Conservation (phyloP, 2,797 vertebrate genomes). For the Rhabdophis nuchalis region DNA sequence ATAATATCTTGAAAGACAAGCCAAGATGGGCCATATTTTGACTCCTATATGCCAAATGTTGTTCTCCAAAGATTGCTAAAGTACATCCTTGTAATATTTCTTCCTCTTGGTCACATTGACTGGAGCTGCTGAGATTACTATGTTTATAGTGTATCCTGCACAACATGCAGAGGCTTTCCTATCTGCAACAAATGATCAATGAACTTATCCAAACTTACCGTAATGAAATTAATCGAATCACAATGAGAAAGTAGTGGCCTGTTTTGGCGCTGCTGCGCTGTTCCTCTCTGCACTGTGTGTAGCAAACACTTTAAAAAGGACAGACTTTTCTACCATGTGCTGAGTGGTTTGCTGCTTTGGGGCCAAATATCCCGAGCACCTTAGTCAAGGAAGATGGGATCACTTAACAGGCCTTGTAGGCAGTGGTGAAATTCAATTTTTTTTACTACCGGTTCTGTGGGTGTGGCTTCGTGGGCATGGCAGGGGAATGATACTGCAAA, state of each 20-base stretch:
- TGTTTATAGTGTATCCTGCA: background rate
- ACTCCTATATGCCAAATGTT: background rate
- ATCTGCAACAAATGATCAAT: background rate
- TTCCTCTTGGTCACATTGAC: background rate
- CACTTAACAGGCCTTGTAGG: background rate
- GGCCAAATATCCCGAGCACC: background rate
- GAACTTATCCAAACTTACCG: background rate
- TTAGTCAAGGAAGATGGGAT: background rate
- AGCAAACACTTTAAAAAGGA: background rate
- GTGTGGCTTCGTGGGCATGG: too few relatives aligned
- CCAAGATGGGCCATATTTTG: background rate
- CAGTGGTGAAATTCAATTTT: too few relatives aligned
- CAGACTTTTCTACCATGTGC: background rate
- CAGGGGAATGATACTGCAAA: too few relatives aligned
- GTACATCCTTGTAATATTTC: background rate
- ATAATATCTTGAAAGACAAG: background rate
- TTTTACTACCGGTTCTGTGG: too few relatives aligned
- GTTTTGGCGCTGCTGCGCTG: background rate
- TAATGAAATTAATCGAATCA: background rate
- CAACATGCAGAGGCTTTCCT: background rate
- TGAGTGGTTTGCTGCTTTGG: background rate
- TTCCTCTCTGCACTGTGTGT: background rate
- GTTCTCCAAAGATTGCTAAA: background rate
- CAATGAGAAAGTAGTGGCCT: background rate
- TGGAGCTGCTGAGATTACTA: background rate